These are phyloP conservation scores for Idaea straminata DNA, from an alignment of 2,888 invertebrate genomes.

Conservation along the genomic window DNA sequence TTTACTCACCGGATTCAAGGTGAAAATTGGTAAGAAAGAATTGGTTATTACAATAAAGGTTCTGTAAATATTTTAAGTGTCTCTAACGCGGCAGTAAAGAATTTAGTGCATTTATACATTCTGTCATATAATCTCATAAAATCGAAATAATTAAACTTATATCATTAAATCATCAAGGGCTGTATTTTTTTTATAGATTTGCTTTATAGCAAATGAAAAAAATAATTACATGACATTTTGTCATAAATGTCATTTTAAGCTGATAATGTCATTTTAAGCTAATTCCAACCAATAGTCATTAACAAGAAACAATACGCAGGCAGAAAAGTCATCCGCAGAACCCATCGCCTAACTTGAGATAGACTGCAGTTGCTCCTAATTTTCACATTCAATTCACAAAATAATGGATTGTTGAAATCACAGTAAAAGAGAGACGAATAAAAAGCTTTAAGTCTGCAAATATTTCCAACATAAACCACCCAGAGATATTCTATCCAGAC, in stretches of 20 bases:
- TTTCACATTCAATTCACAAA: too few relatives aligned
- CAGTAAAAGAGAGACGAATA: background rate
- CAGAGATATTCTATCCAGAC: background rate
- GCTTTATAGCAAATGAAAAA: too few relatives aligned
- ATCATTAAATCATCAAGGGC: too few relatives aligned
- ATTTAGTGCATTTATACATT: background rate
- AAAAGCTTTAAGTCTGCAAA: background rate
- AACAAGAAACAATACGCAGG: too few relatives aligned
- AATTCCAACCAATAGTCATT: too few relatives aligned
- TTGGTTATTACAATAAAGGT: constrained; percentile 12
- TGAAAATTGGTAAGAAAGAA: constrained; percentile 41
- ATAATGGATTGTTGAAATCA: background rate
- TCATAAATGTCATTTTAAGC: too few relatives aligned
- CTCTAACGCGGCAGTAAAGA: background rate
- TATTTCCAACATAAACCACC: background rate
- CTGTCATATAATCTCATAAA: background rate
- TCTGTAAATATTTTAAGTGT: constrained; percentile 4
- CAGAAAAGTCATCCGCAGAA: too few relatives aligned
- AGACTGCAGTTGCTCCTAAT: too few relatives aligned
- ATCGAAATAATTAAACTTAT: background rate
- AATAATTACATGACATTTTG: too few relatives aligned
- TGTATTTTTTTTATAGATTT: too few relatives aligned
- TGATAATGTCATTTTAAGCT: too few relatives aligned
- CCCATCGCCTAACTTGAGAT: too few relatives aligned
- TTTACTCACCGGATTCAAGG: constrained; percentile 60